phyloP scores from a whole-genome alignment of 2,888 invertebrate species.

The Drosophila histrio region DNA sequence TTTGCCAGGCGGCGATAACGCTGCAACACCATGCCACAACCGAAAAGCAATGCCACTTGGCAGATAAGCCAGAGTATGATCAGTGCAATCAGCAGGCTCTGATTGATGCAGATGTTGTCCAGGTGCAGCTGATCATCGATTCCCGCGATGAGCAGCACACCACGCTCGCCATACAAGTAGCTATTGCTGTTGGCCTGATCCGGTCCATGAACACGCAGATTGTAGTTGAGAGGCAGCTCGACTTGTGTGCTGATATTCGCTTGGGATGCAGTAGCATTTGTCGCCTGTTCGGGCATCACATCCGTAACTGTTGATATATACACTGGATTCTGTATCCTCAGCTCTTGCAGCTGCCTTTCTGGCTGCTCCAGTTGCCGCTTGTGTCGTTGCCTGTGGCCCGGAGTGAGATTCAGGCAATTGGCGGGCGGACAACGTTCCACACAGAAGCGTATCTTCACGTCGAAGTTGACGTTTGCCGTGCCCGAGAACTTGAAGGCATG shows the following conservation, averaged over 20 bases:
- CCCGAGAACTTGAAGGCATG: slow-evolving; percentile 94
- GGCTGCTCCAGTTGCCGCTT: slow-evolving; percentile 43
- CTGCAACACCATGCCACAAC: slow-evolving; percentile 85
- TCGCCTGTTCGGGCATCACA: slow-evolving; percentile 55
- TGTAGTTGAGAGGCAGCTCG: slow-evolving; percentile 84
- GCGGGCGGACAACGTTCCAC: slow-evolving; percentile 88
- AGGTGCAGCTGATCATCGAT: slow-evolving; percentile 83
- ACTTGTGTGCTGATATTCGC: slow-evolving; percentile 24
- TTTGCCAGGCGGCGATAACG: slow-evolving; percentile 85
- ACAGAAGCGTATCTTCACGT: slow-evolving; percentile 93
- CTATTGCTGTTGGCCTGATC: slow-evolving; percentile 85
- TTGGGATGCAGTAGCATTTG: slow-evolving; percentile 8
- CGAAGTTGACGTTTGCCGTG: slow-evolving; percentile 92
- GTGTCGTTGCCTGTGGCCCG: slow-evolving; percentile 47
- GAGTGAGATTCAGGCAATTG: slow-evolving; percentile 82
- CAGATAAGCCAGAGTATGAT: slow-evolving; percentile 87
- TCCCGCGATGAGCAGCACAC: slow-evolving; percentile 86
- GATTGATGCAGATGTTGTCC: slow-evolving; percentile 86
- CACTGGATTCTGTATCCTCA: slow-evolving; percentile 80
- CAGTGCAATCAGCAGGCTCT: slow-evolving; percentile 87
- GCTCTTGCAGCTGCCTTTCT: slow-evolving; percentile 42
- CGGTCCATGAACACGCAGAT: slow-evolving; percentile 86
- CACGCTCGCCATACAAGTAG: slow-evolving; percentile 87
- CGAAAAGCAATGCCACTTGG: slow-evolving; percentile 86
- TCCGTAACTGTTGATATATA: slow-evolving; percentile 82